phyloP scores from a whole-genome alignment of 2,797 vertebrate species.

The Chelonia mydas region DNA sequence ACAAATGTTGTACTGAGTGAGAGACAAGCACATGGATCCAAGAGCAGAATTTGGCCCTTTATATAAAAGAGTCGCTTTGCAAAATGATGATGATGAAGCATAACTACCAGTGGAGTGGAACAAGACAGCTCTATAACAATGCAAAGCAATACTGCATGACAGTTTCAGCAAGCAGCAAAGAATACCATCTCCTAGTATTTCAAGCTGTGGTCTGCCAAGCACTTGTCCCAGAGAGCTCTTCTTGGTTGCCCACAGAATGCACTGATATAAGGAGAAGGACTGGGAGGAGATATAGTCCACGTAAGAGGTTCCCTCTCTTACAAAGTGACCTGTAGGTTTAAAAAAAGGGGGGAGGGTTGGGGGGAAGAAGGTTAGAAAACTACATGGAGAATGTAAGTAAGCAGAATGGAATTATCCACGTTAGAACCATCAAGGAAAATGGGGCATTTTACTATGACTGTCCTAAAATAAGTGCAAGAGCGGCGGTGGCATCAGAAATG shows the following conservation, averaged over 20 bases:
- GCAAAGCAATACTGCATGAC: neutral
- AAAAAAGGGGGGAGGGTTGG: accelerated
- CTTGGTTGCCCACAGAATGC: neutral
- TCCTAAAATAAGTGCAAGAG: neutral
- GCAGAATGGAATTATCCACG: neutral
- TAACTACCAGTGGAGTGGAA: neutral
- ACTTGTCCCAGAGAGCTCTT: accelerated
- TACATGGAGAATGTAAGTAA: neutral
- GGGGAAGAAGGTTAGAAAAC: accelerated
- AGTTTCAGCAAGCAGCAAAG: neutral
- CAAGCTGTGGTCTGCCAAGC: neutral
- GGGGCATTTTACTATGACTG: accelerated
- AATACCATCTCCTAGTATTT: accelerated
- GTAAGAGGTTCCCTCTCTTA: neutral
- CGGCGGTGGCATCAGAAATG: neutral
- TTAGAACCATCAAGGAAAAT: accelerated
- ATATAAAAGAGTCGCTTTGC: neutral
- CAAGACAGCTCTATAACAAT: neutral
- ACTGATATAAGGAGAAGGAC: accelerated
- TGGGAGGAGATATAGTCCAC: neutral
- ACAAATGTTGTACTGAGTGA: neutral
- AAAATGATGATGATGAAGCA: neutral
- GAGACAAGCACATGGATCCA: neutral
- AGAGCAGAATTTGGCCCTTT: neutral
- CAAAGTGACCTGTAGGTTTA: neutral